Conservation (phyloP, 2,888 invertebrate genomes). For the Sipha maydis region DNA sequence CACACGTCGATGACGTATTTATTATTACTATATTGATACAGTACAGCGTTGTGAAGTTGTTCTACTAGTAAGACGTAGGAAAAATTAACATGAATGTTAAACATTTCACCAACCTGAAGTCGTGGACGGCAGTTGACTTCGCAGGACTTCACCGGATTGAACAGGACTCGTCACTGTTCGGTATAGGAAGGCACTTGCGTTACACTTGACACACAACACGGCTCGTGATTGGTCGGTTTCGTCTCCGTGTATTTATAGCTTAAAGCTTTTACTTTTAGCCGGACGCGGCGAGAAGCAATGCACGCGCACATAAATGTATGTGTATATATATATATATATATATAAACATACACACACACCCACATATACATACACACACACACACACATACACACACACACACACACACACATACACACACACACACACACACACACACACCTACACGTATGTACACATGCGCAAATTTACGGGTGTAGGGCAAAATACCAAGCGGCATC, state of each 20-base stretch:
- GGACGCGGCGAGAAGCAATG: neutral
- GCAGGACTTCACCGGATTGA: slow-evolving; percentile 58
- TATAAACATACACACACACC: neutral
- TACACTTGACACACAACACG: slow-evolving; percentile 54
- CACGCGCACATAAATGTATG: neutral
- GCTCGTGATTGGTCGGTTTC: slow-evolving; percentile 43
- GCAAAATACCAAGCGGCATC: slow-evolving; percentile 16
- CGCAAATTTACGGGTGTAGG: neutral
- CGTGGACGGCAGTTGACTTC: slow-evolving; percentile 39
- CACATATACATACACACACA: neutral
- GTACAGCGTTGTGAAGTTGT: no score
- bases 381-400: neutral
- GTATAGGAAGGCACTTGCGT: slow-evolving; percentile 21
- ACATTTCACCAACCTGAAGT: slow-evolving; percentile 39
- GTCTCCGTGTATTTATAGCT: slow-evolving; percentile 42
- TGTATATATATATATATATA: no score
- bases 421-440: neutral
- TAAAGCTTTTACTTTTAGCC: slow-evolving; percentile 60
- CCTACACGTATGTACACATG: neutral
- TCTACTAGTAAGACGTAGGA: neutral
- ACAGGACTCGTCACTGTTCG: slow-evolving; percentile 27
- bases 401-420: neutral
- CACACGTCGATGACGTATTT: no score
- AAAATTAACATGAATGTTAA: neutral
- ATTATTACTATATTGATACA: no score